Evolutionary conservation across 2,113 vertebrate genomes (phyloP).

Genomic region (Tetrao urogallus): DNA sequence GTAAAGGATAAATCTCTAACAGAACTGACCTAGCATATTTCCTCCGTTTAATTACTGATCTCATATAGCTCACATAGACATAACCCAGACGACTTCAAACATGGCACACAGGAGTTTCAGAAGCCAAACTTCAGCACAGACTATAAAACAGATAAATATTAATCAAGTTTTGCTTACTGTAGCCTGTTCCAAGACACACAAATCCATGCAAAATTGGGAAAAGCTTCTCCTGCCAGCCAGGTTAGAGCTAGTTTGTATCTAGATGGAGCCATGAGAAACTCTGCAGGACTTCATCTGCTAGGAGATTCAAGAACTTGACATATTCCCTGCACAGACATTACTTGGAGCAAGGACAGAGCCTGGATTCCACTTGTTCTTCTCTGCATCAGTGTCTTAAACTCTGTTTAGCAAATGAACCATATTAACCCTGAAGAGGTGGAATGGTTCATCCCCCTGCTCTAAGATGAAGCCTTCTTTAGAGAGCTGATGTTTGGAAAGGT

Average conservation of each 20-base stretch:
- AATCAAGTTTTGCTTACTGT: background rate
- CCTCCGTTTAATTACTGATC: background rate
- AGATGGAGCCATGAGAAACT: background rate
- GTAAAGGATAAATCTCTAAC: background rate
- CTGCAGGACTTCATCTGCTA: background rate
- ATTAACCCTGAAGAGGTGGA: background rate
- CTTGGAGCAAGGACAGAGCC: background rate
- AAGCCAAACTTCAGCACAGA: background rate
- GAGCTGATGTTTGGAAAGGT: background rate
- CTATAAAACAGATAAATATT: background rate
- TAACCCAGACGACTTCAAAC: background rate
- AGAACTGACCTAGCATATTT: background rate
- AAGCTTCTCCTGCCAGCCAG: background rate
- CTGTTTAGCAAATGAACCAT: background rate
- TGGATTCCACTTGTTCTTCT: background rate
- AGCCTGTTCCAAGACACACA: background rate
- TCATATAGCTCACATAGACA: background rate
- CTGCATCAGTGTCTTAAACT: background rate
- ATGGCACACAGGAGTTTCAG: background rate
- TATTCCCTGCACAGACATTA: background rate
- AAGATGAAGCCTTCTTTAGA: background rate
- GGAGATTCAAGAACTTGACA: background rate
- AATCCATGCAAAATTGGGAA: rapidly evolving
- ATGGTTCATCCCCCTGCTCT: background rate
- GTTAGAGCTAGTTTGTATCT: background rate